Evolutionary conservation across 2,797 vertebrate species (phyloP), one percentile per base, ranked within the genome.

Genomic region (Gorsachius magnificus): DNA sequence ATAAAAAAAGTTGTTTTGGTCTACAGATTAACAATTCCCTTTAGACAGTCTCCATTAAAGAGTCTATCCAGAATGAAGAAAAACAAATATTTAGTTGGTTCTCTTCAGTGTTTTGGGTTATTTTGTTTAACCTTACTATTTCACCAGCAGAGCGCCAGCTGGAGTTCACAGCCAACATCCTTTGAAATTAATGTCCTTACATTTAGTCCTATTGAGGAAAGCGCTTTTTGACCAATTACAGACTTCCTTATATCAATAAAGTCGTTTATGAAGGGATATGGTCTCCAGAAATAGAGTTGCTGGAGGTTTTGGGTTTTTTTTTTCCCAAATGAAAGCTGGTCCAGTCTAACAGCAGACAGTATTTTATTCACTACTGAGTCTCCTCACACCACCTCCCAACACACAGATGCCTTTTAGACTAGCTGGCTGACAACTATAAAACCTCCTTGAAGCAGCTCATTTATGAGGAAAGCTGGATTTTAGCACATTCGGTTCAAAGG

Each of bases 31-130:
- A 93, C 95, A 96, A 96, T 89, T 84, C 92, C 61, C 81, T 87
- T 95, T 48, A 96, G 78, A 94, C 41, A 45, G 66, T 91, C 95
- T 95, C 86, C 76, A 95, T 95, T 92, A 96, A 96, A 83, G 82
- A 97, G 92, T 96, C 90, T 75, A 96, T 97, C 89, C 94, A 96
- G 79, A 95, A 95, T 14, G 93, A 89, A 93, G 88, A n/a, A 95
- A 95, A 94, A 61, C 88, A 96, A 96, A 93, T 91, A 94, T 93
- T 97, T 87, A 83, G 68, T 81, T 64, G 75, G 61, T 78, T 95
- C 69, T 61, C 46, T 80, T 85, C 86, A 77, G 29, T 48, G 61
- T 45, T 95, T 93, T 68, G 53, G 36, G 76, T 64, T 89, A 68
- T 94, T 95, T 80, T 90, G 56, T 88, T 95, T 85, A 66, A 87